Conservation (phyloP, 1,140 invertebrate species). For the Proctacanthus coquilletti region DNA sequence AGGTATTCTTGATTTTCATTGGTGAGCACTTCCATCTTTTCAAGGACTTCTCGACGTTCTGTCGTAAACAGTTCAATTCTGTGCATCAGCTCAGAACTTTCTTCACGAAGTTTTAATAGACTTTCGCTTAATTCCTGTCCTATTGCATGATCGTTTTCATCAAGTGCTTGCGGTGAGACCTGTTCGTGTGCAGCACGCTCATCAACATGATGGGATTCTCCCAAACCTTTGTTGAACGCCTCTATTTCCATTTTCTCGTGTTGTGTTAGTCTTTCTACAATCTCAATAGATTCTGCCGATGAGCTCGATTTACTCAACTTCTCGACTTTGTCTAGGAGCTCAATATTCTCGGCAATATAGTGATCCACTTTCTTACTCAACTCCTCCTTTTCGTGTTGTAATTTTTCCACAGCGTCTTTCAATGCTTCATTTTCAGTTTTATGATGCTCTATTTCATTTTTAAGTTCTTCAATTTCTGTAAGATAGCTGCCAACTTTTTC, state of each 20-base stretch:
- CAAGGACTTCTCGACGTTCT: slow-evolving; percentile 48
- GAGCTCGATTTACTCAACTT: slow-evolving; percentile 49
- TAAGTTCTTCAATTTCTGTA: slow-evolving; percentile 16
- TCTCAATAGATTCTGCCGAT: slow-evolving; percentile 50
- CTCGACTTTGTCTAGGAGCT: slow-evolving; percentile 46
- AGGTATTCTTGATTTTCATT: slow-evolving; percentile 40
- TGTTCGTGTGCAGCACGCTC: background rate
- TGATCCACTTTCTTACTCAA: slow-evolving; percentile 39
- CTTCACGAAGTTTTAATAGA: slow-evolving; percentile 35
- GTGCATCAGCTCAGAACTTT: slow-evolving; percentile 42
- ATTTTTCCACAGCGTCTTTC: slow-evolving; percentile 33
- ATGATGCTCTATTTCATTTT: slow-evolving; percentile 32
- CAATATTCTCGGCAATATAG: slow-evolving; percentile 50
- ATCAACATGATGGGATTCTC: slow-evolving; percentile 9
- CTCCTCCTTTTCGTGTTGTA: slow-evolving; percentile 41
- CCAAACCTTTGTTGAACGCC: slow-evolving; percentile 32
- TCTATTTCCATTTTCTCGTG: slow-evolving; percentile 43
- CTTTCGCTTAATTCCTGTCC: slow-evolving; percentile 34
- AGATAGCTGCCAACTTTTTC: slow-evolving; percentile 35
- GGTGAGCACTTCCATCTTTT: slow-evolving; percentile 46
- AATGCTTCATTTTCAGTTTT: slow-evolving; percentile 37
- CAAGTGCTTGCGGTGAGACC: background rate
- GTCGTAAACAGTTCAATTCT: slow-evolving; percentile 49
- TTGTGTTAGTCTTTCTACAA: slow-evolving; percentile 45
- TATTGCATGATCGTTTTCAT: slow-evolving; percentile 13